Percentiles rank a stretch among this genome's conserved stretches.
These are phyloP conservation scores for Gorsachius magnificus DNA, from an alignment of 2,797 vertebrate species.

Conservation along the genomic window DNA sequence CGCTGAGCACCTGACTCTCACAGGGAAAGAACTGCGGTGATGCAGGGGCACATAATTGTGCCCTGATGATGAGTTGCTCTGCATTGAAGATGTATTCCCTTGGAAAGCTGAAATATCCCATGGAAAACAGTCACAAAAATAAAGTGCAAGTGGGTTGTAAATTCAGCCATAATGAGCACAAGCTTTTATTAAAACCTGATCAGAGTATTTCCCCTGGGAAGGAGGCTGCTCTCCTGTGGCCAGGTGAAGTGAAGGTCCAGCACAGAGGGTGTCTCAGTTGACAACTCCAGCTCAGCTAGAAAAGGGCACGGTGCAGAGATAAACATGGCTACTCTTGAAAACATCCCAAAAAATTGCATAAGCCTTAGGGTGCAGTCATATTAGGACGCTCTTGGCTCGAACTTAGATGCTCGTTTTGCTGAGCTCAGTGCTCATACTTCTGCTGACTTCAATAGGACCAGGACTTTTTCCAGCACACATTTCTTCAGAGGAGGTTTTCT, in stretches of 20 bases:
- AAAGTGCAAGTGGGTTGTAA: neutral
- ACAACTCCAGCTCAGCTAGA: neutral
- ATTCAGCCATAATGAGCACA: neutral
- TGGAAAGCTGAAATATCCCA: neutral
- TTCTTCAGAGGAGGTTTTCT: neutral
- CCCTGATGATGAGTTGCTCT: neutral
- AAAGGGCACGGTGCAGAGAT: neutral
- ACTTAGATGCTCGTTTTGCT: neutral
- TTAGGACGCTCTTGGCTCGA: neutral
- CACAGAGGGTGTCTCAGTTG: fast-evolving
- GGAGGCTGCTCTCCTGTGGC: neutral
- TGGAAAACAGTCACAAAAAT: neutral
- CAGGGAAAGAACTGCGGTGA: neutral
- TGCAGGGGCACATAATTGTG: fast-evolving
- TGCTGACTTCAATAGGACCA: neutral
- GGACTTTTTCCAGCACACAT: neutral
- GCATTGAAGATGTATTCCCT: neutral
- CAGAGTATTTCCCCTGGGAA: neutral
- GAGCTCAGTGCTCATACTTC: neutral
- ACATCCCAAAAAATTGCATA: neutral
- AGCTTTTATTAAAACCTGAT: neutral
- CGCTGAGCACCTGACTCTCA: fast-evolving
- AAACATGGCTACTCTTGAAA: neutral
- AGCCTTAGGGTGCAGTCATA: neutral
- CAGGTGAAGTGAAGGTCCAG: neutral